These are phyloP conservation scores for Ruditapes philippinarum DNA, from an alignment of 1,140 invertebrate genomes.

Conservation along the genomic window DNA sequence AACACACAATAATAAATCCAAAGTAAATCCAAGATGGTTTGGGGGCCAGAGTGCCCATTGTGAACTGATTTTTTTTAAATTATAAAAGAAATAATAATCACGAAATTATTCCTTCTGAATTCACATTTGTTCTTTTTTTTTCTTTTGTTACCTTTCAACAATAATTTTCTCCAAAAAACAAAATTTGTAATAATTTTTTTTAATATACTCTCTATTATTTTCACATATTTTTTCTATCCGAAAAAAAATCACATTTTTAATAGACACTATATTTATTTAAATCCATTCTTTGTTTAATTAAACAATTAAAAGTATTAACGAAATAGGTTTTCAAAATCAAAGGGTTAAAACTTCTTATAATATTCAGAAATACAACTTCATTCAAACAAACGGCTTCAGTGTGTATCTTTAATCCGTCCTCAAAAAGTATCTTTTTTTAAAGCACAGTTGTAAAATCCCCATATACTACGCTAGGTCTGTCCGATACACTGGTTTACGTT, in stretches of 20 bases:
- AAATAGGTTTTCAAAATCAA: too few species aligned
- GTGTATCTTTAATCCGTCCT: conserved; percentile 3
- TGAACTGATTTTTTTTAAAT: background rate
- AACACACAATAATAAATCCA: background rate
- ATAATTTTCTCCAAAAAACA: too few species aligned
- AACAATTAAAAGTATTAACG: too few species aligned
- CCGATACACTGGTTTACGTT: conserved; percentile 33
- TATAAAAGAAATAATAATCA: background rate
- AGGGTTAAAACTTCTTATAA: too few species aligned
- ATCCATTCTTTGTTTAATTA: too few species aligned
- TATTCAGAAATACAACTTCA: too few species aligned
- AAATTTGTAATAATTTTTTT: too few species aligned
- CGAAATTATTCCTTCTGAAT: background rate
- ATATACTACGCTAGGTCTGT: background rate
- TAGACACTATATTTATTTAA: background rate
- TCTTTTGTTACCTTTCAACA: too few species aligned
- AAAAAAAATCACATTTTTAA: background rate
- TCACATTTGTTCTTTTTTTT: conserved; percentile 22
- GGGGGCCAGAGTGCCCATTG: conserved; percentile 36
- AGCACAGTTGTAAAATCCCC: conserved; percentile 11
- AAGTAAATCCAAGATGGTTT: conserved; percentile 46
- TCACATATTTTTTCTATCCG: background rate
- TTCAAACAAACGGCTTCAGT: too few species aligned
- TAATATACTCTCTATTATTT: background rate
- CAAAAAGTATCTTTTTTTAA: conserved; percentile 21